Evolutionary conservation across 2,888 invertebrate species (phyloP), one percentile per base, ranked within the genome.

Genomic region (Cheiracanthium punctorium): DNA sequence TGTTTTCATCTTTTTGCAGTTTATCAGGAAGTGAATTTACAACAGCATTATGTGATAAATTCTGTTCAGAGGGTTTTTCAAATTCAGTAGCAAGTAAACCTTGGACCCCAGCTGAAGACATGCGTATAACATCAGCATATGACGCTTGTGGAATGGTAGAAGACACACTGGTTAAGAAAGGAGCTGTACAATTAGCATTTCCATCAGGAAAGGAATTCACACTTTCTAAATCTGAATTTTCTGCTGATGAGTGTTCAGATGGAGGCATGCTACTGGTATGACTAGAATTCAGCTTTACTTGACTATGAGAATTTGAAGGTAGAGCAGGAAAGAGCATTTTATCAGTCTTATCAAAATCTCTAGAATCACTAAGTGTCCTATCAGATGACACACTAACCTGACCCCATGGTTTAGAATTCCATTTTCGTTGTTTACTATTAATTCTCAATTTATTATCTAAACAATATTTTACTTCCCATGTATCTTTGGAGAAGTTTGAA

Each of bases 131-230:
- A 91, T 96, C 96, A 0, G 96, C 96, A 92, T 96, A 96, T 20
- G 96, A 96, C 70, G 94, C 94, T 90, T 93, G 93, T 17, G 93
- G 93, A 67, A 93, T 91, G 85, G 91, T 90, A 20, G 91, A 91
- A 82, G 90, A 89, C 7, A 24, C 58, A 65, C 28, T 72, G n/a
- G 58, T 29, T 67, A n/a, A n/a, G n/a, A 33, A 67, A 32, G 48
- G n/a, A 29, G 58, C n/a, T 30, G 17, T 65, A 30, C 52, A 58
- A 48, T 24, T 30, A 72, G 20, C 24, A 32, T 58, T 70, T 30
- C 92, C 92, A 71, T 95, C 94, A 33, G 96, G 96, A 90, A 96
- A 93, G 89, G 96, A 96, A 92, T 96, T 96, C 89, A 96, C 95
- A 20, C 96, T 96, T 91, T 96, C 96, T 90, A 95, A 93, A 92